Evolutionary conservation across 1,140 invertebrate species (phyloP), one percentile per base, ranked within the genome.

Genomic region (Atta cephalotes): DNA sequence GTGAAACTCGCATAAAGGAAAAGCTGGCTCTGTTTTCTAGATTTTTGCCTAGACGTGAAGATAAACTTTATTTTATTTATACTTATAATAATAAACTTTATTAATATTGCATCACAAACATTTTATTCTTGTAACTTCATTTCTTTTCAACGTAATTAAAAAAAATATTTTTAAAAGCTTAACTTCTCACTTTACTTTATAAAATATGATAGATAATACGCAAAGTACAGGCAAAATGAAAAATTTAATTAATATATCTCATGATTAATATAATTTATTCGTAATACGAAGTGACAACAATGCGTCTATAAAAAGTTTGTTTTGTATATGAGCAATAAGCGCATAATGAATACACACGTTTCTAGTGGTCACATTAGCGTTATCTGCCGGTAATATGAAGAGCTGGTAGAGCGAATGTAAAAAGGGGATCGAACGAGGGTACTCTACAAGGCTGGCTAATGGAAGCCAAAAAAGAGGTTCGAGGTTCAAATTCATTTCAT

Each of bases 391-490:
- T 31, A 60, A 85, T 9, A 18, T 16, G 53, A 53, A 25, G 62
- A 79, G 18, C 39, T 14, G 31, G 35, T 62, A 28, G 25, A 21
- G 31, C 12, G 28, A 65, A 65, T 51, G 51, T 74, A 60, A 51
- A 25, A 88, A 77, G 71, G 76, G 71, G 60, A 72, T 12, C 56
- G 39, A 68, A 10, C n/a, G 25, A 18, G 60, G 51, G 4, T 51
- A 72, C 28, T 14, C 14, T 31, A 39, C 45, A 39, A 60, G 60
- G 35, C 56, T 68, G 86, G 87, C 87, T 94, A 94, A 93, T 93
- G 92, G 92, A 93, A 93, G 87, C 92, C 85, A 90, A 84, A 81
- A 93, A 93, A 93, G 25, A 25, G 25, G 87, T 93, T 93, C 74
- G 56, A 65, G 88, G 88, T 89, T 91, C 91, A 91, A 92, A 92